A percentile compares a stretch with the other conserved stretches of the same genome.
phyloP scores from a whole-genome alignment of 2,888 invertebrate genomes.

The Machimus rusticus region DNA sequence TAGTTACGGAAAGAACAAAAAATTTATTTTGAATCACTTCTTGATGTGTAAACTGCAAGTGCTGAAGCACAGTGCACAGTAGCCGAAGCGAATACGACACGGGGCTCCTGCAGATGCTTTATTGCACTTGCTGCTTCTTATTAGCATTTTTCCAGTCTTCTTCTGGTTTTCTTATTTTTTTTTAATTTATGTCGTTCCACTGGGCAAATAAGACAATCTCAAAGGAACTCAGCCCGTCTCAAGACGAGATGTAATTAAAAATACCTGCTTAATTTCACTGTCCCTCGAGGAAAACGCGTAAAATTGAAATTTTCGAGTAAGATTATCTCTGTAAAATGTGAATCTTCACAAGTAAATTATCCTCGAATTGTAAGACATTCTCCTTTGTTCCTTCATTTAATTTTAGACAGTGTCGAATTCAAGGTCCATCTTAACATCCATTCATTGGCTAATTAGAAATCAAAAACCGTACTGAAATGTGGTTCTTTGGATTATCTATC shows the following conservation, averaged over 20 bases:
- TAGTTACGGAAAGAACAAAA: not conserved
- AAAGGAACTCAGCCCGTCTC: not conserved
- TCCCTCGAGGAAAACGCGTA: not conserved
- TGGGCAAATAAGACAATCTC: not conserved
- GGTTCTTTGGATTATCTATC: not conserved
- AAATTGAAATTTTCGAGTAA: not conserved
- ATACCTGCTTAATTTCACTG: not conserved
- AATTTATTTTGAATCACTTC: not conserved
- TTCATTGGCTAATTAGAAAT: not conserved
- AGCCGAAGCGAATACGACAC: not conserved
- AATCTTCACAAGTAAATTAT: not conserved
- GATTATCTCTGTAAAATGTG: not conserved
- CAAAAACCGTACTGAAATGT: not conserved
- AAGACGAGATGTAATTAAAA: not conserved
- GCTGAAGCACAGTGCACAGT: not conserved
- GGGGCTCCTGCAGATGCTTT: not conserved
- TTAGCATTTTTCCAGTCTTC: not conserved
- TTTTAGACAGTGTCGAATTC: not conserved
- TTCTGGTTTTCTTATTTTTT: not conserved
- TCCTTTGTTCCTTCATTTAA: not conserved
- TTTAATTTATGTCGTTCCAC: not conserved
- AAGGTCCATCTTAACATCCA: not conserved
- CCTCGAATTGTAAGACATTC: not conserved
- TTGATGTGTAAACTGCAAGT: not conserved
- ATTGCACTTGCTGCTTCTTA: not conserved